Percentiles rank a stretch among this genome's conserved stretches.
Conservation (phyloP, 2,113 vertebrate genomes). For the Megaleporinus macrocephalus region DNA sequence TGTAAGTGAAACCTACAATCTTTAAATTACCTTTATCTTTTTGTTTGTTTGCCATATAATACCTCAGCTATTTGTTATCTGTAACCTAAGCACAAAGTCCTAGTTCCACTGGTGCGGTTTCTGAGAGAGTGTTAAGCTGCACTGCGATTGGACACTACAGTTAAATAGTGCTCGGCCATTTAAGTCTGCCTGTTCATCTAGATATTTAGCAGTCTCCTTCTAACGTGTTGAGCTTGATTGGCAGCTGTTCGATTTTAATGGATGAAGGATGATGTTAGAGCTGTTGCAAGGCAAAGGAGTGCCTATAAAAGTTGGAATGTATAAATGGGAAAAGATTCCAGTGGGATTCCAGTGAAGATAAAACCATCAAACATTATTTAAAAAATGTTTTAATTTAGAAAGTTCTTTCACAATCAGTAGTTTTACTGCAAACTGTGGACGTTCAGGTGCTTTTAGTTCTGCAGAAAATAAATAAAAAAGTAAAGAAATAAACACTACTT, state of each 20-base stretch:
- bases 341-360: no score
- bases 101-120: not conserved
- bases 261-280: not conserved
- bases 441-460: no score
- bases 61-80: not conserved
- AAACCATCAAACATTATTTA: no score
- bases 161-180: not conserved
- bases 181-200: not conserved
- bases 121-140: not conserved
- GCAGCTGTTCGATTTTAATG: not conserved
- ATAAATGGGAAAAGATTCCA: not conserved
- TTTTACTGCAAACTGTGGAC: no score
- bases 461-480: no score
- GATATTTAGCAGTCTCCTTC: not conserved
- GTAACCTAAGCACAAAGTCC: not conserved
- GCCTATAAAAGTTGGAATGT: not conserved
- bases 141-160: not conserved
- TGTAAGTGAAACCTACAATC: constrained; percentile 79
- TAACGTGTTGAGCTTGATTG: not conserved
- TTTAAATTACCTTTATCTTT: constrained; percentile 15
- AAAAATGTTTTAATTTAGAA: no score
- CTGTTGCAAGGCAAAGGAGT: not conserved
- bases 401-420: no score
- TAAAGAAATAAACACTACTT: no score
- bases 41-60: not conserved